Evolutionary conservation across 2,888 invertebrate genomes (phyloP).

Genomic region (Hydraecia micacea): DNA sequence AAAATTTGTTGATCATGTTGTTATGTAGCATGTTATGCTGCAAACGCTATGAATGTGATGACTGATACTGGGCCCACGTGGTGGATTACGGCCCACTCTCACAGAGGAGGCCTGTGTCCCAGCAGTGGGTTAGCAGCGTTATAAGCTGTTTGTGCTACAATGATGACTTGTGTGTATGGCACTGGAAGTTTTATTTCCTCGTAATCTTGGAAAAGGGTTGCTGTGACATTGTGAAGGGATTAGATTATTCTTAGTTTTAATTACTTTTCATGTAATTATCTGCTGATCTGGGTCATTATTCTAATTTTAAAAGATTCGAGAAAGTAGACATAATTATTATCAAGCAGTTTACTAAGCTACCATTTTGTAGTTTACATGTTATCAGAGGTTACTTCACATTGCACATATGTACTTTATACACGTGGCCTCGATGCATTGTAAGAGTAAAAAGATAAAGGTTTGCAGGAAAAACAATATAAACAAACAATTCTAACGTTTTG

Average conservation of each 20-base stretch:
- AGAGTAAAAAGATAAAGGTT: not conserved
- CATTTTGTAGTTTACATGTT: not conserved
- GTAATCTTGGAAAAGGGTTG: not conserved
- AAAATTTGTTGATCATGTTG: not conserved
- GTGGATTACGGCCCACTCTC: not conserved
- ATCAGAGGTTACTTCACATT: not conserved
- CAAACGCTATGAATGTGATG: not conserved
- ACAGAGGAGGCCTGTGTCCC: not conserved
- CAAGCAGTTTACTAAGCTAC: not conserved
- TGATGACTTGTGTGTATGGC: not conserved
- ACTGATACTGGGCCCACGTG: not conserved
- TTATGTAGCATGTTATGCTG: not conserved
- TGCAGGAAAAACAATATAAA: not conserved
- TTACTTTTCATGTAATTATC: not conserved
- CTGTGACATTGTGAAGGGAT: not conserved
- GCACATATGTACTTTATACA: constrained; percentile 2
- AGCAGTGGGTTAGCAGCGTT: too few species aligned
- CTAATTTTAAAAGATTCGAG: not conserved
- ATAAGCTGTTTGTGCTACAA: too few species aligned
- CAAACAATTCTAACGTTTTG: not conserved
- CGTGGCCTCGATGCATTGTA: not conserved
- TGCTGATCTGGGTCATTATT: not conserved
- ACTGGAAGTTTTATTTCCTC: not conserved
- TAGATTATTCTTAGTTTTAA: not conserved
- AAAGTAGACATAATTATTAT: not conserved